phyloP scores from a whole-genome alignment of 2,797 vertebrate species.

The Furcifer pardalis region DNA sequence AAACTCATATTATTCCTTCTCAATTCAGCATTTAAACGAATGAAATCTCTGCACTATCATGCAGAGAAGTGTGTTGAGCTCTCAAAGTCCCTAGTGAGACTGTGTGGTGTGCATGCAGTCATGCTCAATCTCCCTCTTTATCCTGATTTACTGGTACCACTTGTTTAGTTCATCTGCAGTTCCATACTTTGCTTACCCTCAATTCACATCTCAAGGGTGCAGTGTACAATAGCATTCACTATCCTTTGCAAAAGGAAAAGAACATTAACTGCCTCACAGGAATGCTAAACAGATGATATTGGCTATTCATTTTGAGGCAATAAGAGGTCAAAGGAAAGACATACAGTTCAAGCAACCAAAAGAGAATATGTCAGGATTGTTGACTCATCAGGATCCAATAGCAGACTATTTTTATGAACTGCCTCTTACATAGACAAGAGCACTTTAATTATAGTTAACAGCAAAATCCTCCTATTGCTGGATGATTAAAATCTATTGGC shows the following conservation, averaged over 20 bases:
- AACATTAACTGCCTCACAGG: background rate
- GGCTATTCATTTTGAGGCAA: background rate
- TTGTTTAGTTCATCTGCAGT: background rate
- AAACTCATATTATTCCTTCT: background rate
- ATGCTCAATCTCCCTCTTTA: background rate
- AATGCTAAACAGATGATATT: background rate
- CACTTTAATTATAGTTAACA: background rate
- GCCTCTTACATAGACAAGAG: background rate
- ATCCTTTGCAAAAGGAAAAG: background rate
- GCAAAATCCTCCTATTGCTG: background rate
- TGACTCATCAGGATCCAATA: background rate
- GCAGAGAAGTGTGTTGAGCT: background rate
- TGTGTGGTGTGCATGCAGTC: no score
- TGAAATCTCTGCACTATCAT: background rate
- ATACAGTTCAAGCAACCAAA: background rate
- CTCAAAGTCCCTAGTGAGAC: background rate
- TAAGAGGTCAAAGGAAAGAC: background rate
- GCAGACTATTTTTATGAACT: background rate
- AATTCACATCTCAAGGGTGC: background rate
- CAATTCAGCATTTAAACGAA: background rate
- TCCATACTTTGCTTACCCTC: background rate
- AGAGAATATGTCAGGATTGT: background rate
- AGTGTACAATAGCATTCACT: background rate
- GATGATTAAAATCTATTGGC: background rate
- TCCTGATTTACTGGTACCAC: background rate